Evolutionary conservation across 1,140 invertebrate genomes (phyloP).

Genomic region (Caerostris extrusa): DNA sequence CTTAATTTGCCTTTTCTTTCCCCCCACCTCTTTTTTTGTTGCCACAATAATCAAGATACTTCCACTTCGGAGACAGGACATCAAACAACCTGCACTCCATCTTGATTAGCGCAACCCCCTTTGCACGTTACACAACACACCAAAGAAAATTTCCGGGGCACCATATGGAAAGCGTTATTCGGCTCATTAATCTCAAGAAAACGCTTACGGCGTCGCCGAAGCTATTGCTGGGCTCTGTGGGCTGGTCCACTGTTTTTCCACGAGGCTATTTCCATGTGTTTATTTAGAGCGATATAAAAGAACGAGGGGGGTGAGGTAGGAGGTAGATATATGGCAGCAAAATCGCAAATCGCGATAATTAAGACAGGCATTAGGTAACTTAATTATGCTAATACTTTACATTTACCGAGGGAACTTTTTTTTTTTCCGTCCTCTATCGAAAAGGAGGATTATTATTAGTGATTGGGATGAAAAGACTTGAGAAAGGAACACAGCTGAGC

Average conservation of each 20-base stretch:
- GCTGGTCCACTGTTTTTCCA: neutral
- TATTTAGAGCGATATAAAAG: neutral
- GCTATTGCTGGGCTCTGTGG: neutral
- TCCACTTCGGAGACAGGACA: too few relatives aligned
- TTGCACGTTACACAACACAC: neutral
- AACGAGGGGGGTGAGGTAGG: neutral
- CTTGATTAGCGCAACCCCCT: too few relatives aligned
- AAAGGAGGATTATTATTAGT: neutral
- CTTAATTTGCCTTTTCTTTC: too few relatives aligned
- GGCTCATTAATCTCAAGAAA: slow-evolving; percentile 53
- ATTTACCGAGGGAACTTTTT: neutral
- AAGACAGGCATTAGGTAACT: slow-evolving; percentile 67
- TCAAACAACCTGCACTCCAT: too few relatives aligned
- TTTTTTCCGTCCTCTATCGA: neutral
- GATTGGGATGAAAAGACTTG: neutral
- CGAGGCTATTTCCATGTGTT: neutral
- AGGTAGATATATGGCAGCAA: slow-evolving; percentile 10
- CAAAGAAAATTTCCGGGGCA: slow-evolving; percentile 49
- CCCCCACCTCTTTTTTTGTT: too few relatives aligned
- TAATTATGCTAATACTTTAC: slow-evolving; percentile 64
- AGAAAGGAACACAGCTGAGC: neutral
- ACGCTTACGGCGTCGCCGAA: slow-evolving; percentile 20
- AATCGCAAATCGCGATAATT: slow-evolving; percentile 48
- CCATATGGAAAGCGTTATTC: slow-evolving; percentile 67
- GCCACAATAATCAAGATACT: too few relatives aligned